Base-by-base conservation (phyloP, 2,113 vertebrate species). In the Collichthys lucidus region DNA sequence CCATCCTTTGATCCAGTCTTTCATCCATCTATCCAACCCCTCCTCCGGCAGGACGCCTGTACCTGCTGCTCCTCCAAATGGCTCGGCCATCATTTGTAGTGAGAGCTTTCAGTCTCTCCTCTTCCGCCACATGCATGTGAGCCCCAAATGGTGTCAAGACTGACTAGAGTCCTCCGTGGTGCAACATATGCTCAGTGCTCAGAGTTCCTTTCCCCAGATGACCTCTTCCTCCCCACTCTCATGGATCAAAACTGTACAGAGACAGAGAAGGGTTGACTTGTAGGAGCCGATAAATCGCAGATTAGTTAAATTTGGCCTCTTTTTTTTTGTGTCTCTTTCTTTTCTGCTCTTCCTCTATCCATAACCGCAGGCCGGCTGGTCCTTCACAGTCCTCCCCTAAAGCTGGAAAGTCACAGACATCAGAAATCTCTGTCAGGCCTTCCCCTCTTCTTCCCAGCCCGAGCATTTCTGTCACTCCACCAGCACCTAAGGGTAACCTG, bases 51-150 rank as follows among this genome's bases (percentile, higher is more conserved):
- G 93, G 92, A 85, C 47, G 71, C 89, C 83, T 67, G 64, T 88
- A 74, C 88, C 83, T 71, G 88, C 91, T 83, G 78, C 89, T 89
- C 81, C 67, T 88, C 88, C 88, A 81, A 92, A 93, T 84, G 83
- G 64, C 89, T 79, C 87, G 15, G 63, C 79, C 83, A 42, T 81
- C 72, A 82, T 83, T 88, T 74, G 85, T 69, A 76, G 84, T 89
- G 82, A 15, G 42, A 70, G 80, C 75, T 49, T 55, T 60, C 55
- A 14, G 63, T 50, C 75, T 61, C 76, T 81, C 29, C 67, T 50
- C 63, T 77, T 84, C 67, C 85, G 44, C 83, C 88, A 76, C 86
- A 84, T 76, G 85, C 86, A 24, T 82, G 59, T 24, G 50, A 87
- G 77, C 86, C 73, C 87, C 82, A 85, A 87, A 72, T 75, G 90